Evolutionary conservation across 2,888 invertebrate genomes (phyloP), one percentile per base, ranked within the genome.

Genomic region (Eupithecia exiguata): DNA sequence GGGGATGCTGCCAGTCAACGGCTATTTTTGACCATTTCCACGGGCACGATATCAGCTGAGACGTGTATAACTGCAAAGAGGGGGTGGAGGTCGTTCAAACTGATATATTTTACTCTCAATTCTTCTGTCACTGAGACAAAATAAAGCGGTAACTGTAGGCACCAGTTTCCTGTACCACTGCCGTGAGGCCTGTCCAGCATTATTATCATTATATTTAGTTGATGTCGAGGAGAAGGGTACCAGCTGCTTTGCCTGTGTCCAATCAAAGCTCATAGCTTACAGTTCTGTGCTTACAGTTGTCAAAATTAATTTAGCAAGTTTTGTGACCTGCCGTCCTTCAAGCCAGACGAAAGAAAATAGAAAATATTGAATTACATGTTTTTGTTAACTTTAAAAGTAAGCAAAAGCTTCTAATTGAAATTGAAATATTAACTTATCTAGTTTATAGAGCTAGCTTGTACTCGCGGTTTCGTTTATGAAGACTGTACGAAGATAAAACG

Each of bases 281-380:
- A 69, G 69, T 25, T 25, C 10, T 40, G 21, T 16, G 40, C 66
- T 70, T 68, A 68, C 58, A 69, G 69, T 70, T 69, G 69, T 71
- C 62, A 73, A 68, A 78, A 76, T 77, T 74, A 76, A 78, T 76
- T 78, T 74, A 70, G 16, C 65, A 68, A 72, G 71, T 75, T 74
- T 36, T 74, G 69, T 43, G 73, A 69, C 43, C 69, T 66, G 62
- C 62, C 72, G 49, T 46, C 68, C 66, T 69, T 53, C 58, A 75
- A 68, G 40, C 30, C 68, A 76, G 75, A 74, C 74, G 65, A 75
- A 72, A 70, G 68, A 72, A 72, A 72, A 71, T 25, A 25, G n/a
- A n/a, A 58, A 58, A 58, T 58, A 58, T 14, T 25, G 58, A 14
- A 58, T 25, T 14, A 25, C 14, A 25, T 58, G 25, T 58, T 58